These are phyloP conservation scores for Drosophila kepulauana DNA, from an alignment of 1,140 invertebrate species.

Conservation along the genomic window DNA sequence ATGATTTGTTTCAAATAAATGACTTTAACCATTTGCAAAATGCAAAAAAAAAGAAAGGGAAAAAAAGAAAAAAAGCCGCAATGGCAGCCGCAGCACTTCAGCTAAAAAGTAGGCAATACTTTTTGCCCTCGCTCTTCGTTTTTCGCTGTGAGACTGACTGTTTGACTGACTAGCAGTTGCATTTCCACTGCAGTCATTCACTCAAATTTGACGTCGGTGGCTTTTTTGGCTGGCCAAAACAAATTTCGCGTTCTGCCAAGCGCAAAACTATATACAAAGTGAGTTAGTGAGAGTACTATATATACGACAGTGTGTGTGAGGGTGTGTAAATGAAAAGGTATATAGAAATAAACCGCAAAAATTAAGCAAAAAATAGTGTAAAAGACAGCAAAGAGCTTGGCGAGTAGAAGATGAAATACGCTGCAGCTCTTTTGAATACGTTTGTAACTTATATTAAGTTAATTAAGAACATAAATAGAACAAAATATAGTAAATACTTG, in stretches of 20 bases:
- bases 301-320: neutral
- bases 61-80: constrained; percentile 43
- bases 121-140: constrained; percentile 31
- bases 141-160: neutral
- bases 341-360: constrained; percentile 35
- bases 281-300: constrained; percentile 2
- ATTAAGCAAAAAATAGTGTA: neutral
- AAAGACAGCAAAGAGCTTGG: neutral
- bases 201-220: constrained; percentile 55
- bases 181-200: constrained; percentile 79
- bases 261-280: constrained; percentile 59
- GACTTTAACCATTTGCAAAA: constrained; percentile 74
- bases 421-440: neutral
- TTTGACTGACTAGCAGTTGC: constrained; percentile 60
- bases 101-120: constrained; percentile 70
- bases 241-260: constrained; percentile 65
- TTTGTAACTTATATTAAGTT: too few relatives aligned
- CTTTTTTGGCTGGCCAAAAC: constrained; percentile 55
- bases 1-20: constrained; percentile 81
- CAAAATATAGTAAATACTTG: too few relatives aligned
- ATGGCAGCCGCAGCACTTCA: constrained; percentile 65
- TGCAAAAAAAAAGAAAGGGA: constrained; percentile 21
- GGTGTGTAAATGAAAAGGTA: constrained; percentile 25
- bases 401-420: neutral
- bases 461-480: too few relatives aligned